Base-by-base conservation (phyloP, 2,113 vertebrate species). In the Pao palembangensis region DNA sequence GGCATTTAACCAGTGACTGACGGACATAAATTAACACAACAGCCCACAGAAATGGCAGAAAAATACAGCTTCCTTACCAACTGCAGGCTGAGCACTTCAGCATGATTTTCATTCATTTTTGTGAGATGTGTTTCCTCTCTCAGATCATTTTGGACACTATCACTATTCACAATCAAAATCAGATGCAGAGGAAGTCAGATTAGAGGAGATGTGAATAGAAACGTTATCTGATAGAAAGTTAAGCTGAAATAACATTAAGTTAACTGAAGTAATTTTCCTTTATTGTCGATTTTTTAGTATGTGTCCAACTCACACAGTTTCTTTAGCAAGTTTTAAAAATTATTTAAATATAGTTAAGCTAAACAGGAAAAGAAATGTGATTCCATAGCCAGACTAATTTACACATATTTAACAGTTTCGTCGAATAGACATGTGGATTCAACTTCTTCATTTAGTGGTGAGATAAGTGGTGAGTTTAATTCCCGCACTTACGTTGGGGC, bases 401-500 rank as follows among this genome's bases (percentile, higher is more conserved):
- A 38, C 8, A 12, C 34, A 38, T 8, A 1, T 38, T 38, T 6
- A 6, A 31, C 28, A 7, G 28, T 7, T 31, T 31, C 28, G 8
- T 6, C 28, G 1, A 31, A 31, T 3, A 31, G 28, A 31, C 28
- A 1, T 5, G 28, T 7, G 44, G 17, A 5, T 47, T 11, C 2
- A 47, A 47, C 17, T 16, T 46, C 4, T 46, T 3, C 17, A 7
- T 46, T 46, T 17, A 16, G 14, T 46, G 17, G 14, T 15, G 44
- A 46, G 44, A 46, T n/a, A 17, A 47, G 15, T 5, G 16, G 5
- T 1, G 2, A 34, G 14, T 4, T 0, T 18, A 0, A 44, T 2
- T 20, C 51, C 5, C 10, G 19, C 41, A 46, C 76, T 77, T 76
- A 88, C 88, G 83, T 78, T 65, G 61, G 34, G 31, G 58, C 31